Base-by-base conservation (phyloP, 2,797 vertebrate species). In the Falco rusticolus region DNA sequence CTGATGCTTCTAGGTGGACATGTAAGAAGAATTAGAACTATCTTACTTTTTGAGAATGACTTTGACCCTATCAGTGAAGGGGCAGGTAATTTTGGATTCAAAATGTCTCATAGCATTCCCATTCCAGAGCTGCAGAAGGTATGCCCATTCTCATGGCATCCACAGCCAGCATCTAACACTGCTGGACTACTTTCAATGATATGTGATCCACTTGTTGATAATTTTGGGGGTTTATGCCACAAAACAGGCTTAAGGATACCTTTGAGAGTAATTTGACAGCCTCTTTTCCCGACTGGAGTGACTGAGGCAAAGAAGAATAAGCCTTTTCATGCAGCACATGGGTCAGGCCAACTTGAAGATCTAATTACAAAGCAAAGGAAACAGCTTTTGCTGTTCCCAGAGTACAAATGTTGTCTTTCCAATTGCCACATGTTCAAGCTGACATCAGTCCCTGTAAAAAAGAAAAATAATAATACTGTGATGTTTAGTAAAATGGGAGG, bases 281-380 rank as follows among this genome's bases (percentile, higher is more conserved):
- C 5, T 70, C 33, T 66, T 20, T 87, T 76, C 61, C 54, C 19
- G 26, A 21, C 11, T 41, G 54, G 8, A 1, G 6, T 37, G 34
- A 21, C 54, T 19, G 10, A 66, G 18, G 10, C 21, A 13, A 4
- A 29, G 71, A 39, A 64, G 61, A 90, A 70, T 53, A 47, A 31
- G 8, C 15, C 2, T 4, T 77, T 89, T 83, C 39, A 68, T 51
- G 54, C 50, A 78, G 71, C 70, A 43, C 56, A 64, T 26, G 59
- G 24, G 47, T 84, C 53, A 70, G 47, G n/a, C 68, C 93, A 94
- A 89, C 80, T 90, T 84, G 89, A 71, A 92, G 74, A 74, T 84
- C 57, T 82, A 89, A 68, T 91, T 85, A 63, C 79, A 92, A 71
- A 95, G 84, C 50, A 54, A 54, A 90, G 87, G 85, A 96, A 97